Evolutionary conservation across 1,140 invertebrate species (phyloP).

Genomic region (Pomacea maculata): DNA sequence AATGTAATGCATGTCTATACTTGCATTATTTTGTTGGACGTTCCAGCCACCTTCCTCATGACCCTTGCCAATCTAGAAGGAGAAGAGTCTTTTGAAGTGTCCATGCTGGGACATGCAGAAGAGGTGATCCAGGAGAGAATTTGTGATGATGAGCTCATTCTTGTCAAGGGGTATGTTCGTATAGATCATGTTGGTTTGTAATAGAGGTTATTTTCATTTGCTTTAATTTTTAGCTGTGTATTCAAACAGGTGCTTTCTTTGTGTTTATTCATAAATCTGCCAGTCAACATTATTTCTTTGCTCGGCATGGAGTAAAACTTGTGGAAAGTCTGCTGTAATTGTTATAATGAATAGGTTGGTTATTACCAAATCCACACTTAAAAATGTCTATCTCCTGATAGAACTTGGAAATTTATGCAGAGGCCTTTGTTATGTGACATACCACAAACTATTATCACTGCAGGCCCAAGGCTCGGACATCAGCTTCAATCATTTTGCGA

Average conservation of each 20-base stretch:
- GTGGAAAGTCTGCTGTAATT: too few species aligned
- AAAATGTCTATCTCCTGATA: not conserved
- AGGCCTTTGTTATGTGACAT: not conserved
- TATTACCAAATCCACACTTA: not conserved
- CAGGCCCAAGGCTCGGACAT: conserved; percentile 89
- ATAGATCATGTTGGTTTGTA: not conserved
- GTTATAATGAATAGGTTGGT: too few species aligned
- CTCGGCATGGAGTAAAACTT: too few species aligned
- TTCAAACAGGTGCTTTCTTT: too few species aligned
- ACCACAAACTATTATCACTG: conserved; percentile 38
- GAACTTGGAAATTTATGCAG: not conserved
- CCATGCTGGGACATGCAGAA: conserved; percentile 92
- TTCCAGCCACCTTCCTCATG: conserved; percentile 82
- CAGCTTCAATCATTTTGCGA: conserved; percentile 93
- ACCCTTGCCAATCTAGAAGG: conserved; percentile 98
- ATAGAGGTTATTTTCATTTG: not conserved
- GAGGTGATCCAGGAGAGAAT: conserved; percentile 96
- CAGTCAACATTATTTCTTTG: too few species aligned
- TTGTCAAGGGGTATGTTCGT: conserved; percentile 86
- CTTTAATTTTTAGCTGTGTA: too few species aligned
- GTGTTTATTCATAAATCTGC: too few species aligned
- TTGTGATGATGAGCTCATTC: conserved; percentile 97
- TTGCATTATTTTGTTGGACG: conserved; percentile 4
- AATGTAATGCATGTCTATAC: not conserved
- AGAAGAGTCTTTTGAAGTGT: conserved; percentile 94